phyloP scores from a whole-genome alignment of 2,113 vertebrate species.

The Chroicocephalus ridibundus region DNA sequence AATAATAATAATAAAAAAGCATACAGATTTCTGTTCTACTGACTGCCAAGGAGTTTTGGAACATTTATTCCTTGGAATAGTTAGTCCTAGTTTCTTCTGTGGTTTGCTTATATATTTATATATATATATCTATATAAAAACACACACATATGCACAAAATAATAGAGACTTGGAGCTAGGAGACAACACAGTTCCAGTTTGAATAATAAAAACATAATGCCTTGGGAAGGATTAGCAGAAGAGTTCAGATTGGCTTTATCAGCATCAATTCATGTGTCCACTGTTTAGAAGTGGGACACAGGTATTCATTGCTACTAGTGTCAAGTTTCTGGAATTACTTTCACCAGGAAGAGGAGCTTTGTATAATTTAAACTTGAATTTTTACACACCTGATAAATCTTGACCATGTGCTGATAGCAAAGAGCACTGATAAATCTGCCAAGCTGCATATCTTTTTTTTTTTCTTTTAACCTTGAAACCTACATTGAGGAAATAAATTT shows the following conservation, averaged over 20 bases:
- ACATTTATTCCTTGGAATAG: background rate
- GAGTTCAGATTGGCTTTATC: background rate
- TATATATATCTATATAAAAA: background rate
- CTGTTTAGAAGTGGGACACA: background rate
- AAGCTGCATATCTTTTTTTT: background rate
- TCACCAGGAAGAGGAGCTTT: background rate
- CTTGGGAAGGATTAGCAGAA: background rate
- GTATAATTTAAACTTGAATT: background rate
- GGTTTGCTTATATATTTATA: background rate
- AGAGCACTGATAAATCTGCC: background rate
- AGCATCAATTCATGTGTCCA: background rate
- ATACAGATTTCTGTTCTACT: background rate
- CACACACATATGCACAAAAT: background rate
- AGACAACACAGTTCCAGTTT: background rate
- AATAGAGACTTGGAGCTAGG: background rate
- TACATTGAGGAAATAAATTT: background rate
- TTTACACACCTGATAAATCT: background rate
- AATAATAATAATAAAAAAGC: background rate
- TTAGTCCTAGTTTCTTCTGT: background rate
- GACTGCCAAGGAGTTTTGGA: background rate
- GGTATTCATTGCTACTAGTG: background rate
- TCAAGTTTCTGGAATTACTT: background rate
- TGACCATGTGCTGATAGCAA: background rate
- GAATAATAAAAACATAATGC: background rate
- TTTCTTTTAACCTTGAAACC: background rate